Evolutionary conservation across 2,113 vertebrate species (phyloP), one percentile per base, ranked within the genome.

Genomic region (Onychostruthus taczanowskii): DNA sequence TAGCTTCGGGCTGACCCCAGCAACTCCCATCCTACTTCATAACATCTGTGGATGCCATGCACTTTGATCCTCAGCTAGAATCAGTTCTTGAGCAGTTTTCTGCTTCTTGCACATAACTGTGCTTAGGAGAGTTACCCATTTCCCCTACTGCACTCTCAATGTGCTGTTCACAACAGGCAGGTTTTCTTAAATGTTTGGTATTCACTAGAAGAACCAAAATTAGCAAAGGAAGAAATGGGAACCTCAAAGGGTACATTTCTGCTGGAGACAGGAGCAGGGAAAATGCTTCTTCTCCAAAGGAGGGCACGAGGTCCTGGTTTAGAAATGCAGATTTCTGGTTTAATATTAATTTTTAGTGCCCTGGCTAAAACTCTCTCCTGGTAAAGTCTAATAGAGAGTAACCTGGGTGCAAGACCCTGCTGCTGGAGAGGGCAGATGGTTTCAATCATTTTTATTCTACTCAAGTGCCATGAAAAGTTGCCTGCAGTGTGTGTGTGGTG

Each of bases 311-410:
- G 64, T 70, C 35, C 22, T 50, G 15, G 20, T 30, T 62, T 77
- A 82, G 68, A 93, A 88, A 49, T 37, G 35, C 61, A 86, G 33
- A 37, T 87, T 94, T 47, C 47, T 7, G 3, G 59, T 94, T 86
- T 73, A 76, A 61, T 89, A 62, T 80, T 84, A 44, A 73, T 61
- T 74, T 68, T 67, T 41, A 79, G 37, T 49, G 11, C 31, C 68
- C 31, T 74, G 64, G 37, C 53, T 75, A 58, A 74, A 90, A 44
- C 3, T 43, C 2, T 43, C 31, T 43, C 46, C 13, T 49, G 21
- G 27, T 35, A 11, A 70, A 67, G 22, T 52, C 70, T 35, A 27
- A 58, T n/a, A n/a, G 37, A 78, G 39, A 74, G 23, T 31, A 77
- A 74, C 37, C 22, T 62, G 21, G 22, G 33, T 84, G 49, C 43